phyloP scores from a whole-genome alignment of 53 echinoderm and acorn worm genomes.

The Patiria pectinifera region DNA sequence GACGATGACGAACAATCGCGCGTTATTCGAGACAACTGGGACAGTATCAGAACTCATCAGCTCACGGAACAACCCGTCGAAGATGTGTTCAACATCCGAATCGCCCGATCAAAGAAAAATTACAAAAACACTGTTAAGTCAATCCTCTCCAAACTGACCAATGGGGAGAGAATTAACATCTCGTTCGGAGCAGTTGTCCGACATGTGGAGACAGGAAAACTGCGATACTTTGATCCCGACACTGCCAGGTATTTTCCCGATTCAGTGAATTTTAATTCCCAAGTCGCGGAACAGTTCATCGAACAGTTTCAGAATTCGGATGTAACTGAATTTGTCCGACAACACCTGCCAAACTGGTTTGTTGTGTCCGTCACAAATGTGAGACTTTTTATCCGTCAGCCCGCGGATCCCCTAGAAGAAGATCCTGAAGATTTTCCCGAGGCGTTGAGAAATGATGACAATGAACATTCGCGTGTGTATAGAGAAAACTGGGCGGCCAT shows the following conservation, averaged over 20 bases:
- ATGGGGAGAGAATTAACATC: background rate
- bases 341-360: background rate
- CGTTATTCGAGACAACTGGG: background rate
- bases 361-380: background rate
- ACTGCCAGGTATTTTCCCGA: background rate
- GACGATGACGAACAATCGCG: background rate
- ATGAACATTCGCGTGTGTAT: background rate
- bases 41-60: background rate
- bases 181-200: background rate
- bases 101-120: background rate
- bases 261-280: background rate
- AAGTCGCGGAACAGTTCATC: background rate
- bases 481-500: conserved; percentile 34
- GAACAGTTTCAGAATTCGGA: background rate
- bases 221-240: background rate
- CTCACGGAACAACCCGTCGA: background rate
- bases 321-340: background rate
- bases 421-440: background rate
- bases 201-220: background rate
- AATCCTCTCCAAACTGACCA: background rate
- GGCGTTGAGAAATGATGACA: background rate
- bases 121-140: background rate
- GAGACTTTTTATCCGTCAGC: background rate
- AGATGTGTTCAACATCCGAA: conserved; percentile 23
- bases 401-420: background rate